These are phyloP conservation scores for Panagrolaimus sp. DNA, from an alignment of 1,140 invertebrate genomes.

Conservation along the genomic window DNA sequence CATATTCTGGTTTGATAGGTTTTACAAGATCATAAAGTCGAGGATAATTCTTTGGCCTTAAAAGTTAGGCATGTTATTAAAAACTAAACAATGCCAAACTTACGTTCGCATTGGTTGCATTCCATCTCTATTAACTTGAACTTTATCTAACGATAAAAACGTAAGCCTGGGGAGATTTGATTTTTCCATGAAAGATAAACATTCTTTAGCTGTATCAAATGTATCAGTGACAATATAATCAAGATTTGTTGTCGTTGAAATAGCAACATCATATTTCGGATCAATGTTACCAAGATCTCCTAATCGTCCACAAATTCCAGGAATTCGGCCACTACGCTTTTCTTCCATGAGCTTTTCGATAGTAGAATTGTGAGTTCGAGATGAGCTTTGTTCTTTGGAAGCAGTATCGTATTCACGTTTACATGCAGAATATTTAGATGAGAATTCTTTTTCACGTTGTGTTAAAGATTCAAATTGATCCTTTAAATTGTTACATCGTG, in stretches of 20 bases:
- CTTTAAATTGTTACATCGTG: too few relatives aligned
- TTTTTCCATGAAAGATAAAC: slow-evolving; percentile 76
- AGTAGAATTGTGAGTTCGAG: too few relatives aligned
- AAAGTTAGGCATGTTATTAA: slow-evolving; percentile 18
- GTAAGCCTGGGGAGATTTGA: slow-evolving; percentile 67
- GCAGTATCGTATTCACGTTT: slow-evolving; percentile 69
- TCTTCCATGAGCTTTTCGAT: slow-evolving; percentile 83
- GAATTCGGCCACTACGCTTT: slow-evolving; percentile 72
- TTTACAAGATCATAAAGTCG: slow-evolving; percentile 82
- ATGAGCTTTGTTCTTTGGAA: too few relatives aligned
- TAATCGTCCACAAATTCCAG: slow-evolving; percentile 79
- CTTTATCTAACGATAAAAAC: slow-evolving; percentile 67
- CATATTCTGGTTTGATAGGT: slow-evolving; percentile 72
- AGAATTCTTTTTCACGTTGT: too few relatives aligned
- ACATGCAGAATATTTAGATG: too few relatives aligned
- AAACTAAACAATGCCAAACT: slow-evolving; percentile 23
- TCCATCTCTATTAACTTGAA: slow-evolving; percentile 56
- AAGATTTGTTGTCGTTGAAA: slow-evolving; percentile 82
- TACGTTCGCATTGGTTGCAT: slow-evolving; percentile 58
- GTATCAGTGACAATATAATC: slow-evolving; percentile 88
- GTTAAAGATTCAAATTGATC: too few relatives aligned
- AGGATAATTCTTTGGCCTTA: slow-evolving; percentile 75
- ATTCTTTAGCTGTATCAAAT: slow-evolving; percentile 75
- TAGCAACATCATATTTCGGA: slow-evolving; percentile 84
- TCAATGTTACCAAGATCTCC: slow-evolving; percentile 93